Percentiles rank a stretch among this genome's conserved stretches.
Evolutionary conservation across 2,797 vertebrate species (phyloP).

Genomic region (Menidia menidia): DNA sequence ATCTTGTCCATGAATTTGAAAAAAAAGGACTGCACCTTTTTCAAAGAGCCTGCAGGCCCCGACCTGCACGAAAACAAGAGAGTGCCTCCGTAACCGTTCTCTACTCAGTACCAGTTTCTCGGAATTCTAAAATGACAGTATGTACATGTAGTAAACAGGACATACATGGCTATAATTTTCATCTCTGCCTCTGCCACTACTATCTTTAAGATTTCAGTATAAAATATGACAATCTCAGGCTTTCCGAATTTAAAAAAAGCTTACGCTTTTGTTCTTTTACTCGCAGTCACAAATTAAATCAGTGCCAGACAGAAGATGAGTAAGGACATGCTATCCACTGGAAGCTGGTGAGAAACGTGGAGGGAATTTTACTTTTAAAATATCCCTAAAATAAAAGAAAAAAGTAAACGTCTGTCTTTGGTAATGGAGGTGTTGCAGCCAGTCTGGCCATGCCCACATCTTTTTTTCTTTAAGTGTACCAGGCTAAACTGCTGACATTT

Average conservation of each 20-base stretch:
- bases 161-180: not conserved
- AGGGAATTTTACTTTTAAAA: constrained; percentile 12
- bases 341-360: not conserved
- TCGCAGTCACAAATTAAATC: constrained; percentile 9
- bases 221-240: not conserved
- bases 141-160: constrained; percentile 4
- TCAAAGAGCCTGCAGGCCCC: constrained; percentile 46
- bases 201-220: not conserved
- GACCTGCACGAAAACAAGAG: constrained; percentile 40
- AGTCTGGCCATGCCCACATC: not conserved
- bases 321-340: constrained; percentile 28
- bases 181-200: constrained; percentile 15
- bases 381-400: not conserved
- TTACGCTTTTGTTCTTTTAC: constrained; percentile 18
- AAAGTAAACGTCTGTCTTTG: not conserved
- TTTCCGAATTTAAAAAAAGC: constrained; percentile 38
- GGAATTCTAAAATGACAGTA: constrained; percentile 1
- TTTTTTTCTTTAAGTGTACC: constrained; percentile 19
- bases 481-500: constrained; percentile 10
- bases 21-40: constrained; percentile 30
- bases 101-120: constrained; percentile 11
- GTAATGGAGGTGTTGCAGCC: not conserved
- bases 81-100: constrained; percentile 22
- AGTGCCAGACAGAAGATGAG: constrained; percentile 23
- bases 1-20: not conserved